Percentiles rank a stretch among this genome's conserved stretches.
Conservation (phyloP, 2,888 invertebrate species). For the Lasius fuliginosus region DNA sequence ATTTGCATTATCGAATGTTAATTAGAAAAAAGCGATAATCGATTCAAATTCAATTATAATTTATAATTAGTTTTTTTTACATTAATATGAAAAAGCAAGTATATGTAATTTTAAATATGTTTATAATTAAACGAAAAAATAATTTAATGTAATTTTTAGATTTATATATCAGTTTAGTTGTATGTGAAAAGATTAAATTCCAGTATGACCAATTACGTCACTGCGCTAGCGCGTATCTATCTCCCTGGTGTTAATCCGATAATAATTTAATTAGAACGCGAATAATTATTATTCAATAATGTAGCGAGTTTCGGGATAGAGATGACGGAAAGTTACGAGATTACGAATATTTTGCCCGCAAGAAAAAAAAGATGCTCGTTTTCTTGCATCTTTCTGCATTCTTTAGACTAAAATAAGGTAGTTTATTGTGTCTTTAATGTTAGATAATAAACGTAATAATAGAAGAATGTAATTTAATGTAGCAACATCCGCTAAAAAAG, state of each 20-base stretch:
- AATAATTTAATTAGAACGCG: conserved; percentile 62
- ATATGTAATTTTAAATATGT: background rate
- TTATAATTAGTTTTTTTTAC: background rate
- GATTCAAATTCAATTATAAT: background rate
- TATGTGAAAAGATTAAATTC: background rate
- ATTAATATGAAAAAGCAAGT: background rate
- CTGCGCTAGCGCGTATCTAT: conserved; percentile 56
- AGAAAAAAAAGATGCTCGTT: background rate
- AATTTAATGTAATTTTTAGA: background rate
- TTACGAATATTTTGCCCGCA: background rate
- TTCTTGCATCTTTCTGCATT: background rate
- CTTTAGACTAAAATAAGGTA: background rate
- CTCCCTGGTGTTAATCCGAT: conserved; percentile 55
- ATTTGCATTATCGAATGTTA: background rate
- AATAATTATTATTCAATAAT: conserved; percentile 59
- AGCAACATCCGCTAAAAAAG: background rate
- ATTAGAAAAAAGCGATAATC: background rate
- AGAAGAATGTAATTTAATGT: background rate
- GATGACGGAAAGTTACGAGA: too few species aligned
- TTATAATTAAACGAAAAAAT: background rate
- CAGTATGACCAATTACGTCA: conserved; percentile 57
- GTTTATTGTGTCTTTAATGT: background rate
- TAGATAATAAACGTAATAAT: background rate
- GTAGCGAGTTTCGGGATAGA: conserved; percentile 21
- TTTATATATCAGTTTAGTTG: background rate